Evolutionary conservation across 2,888 invertebrate genomes (phyloP).

Genomic region (Thumatha senex): DNA sequence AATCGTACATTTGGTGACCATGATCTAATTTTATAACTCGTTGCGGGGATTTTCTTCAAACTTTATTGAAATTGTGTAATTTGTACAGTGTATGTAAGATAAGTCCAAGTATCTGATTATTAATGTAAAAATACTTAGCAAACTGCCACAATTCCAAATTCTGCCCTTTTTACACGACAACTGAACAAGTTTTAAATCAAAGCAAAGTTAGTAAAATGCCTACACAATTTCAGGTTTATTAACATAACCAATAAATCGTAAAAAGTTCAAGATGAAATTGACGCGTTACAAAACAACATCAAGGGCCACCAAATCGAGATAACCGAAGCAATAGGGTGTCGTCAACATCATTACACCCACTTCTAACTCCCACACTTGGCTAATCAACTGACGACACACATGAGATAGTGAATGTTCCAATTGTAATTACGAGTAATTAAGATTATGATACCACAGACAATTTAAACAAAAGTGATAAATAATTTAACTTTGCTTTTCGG

Average conservation of each 20-base stretch:
- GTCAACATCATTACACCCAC: conserved; percentile 47
- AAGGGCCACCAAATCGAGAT: conserved; percentile 28
- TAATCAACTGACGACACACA: conserved; percentile 7
- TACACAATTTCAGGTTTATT: not conserved
- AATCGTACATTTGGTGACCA: too few relatives aligned
- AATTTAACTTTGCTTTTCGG: too few relatives aligned
- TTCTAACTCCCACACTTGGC: conserved; percentile 30
- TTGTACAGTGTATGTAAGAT: too few relatives aligned
- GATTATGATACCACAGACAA: conserved; percentile 4
- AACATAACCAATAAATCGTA: not conserved
- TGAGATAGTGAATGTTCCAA: conserved; percentile 14
- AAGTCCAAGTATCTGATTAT: too few relatives aligned
- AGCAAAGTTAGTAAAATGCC: too few relatives aligned
- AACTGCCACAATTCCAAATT: too few relatives aligned
- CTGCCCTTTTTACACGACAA: too few relatives aligned
- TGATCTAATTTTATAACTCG: too few relatives aligned
- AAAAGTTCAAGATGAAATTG: conserved; percentile 13
- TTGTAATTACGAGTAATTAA: conserved; percentile 12
- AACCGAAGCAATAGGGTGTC: conserved; percentile 29
- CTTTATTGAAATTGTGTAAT: too few relatives aligned
- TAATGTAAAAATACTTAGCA: too few relatives aligned
- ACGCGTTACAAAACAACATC: conserved; percentile 19
- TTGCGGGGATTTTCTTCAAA: too few relatives aligned
- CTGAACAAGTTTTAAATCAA: too few relatives aligned
- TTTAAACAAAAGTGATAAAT: conserved; percentile 21